Percentiles rank a stretch among this genome's conserved stretches.
Conservation (phyloP, 1,140 invertebrate genomes). For the Leguminivora glycinivorella region DNA sequence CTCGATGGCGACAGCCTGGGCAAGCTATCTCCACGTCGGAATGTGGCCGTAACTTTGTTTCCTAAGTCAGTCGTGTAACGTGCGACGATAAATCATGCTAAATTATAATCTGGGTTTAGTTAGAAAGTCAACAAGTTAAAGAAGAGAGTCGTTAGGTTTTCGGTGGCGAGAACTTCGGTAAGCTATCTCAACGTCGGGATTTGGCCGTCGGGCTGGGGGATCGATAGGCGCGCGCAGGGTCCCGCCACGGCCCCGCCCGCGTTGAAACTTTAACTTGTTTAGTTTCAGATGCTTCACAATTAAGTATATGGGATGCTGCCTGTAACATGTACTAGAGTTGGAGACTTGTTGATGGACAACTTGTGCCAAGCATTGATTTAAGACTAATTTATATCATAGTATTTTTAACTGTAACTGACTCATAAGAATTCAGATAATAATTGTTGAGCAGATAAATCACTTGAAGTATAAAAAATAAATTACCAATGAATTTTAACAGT, state of each 20-base stretch:
- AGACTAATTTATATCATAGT: no score
- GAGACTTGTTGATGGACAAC: background rate
- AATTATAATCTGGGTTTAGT: background rate
- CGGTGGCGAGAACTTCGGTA: constrained; percentile 11
- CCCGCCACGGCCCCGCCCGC: constrained; percentile 34
- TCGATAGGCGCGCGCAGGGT: constrained; percentile 70
- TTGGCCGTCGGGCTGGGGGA: constrained; percentile 45
- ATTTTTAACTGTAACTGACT: no score
- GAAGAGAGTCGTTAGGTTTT: constrained; percentile 22
- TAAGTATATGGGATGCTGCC: constrained; percentile 2
- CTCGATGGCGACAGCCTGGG: constrained; percentile 2
- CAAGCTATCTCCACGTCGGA: constrained; percentile 49
- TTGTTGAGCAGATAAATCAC: no score
- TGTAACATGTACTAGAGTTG: background rate
- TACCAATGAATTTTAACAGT: no score
- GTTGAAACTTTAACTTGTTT: constrained; percentile 47
- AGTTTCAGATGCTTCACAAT: constrained; percentile 28
- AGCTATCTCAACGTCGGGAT: constrained; percentile 52
- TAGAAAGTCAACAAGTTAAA: constrained; percentile 12
- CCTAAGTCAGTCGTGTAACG: background rate
- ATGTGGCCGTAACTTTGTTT: constrained; percentile 35
- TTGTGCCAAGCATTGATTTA: background rate
- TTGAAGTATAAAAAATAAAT: no score
- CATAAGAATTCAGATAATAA: no score
- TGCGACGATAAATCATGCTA: constrained; percentile 12